Evolutionary conservation across 2,888 invertebrate species (phyloP).

Genomic region (Theristus sp.): DNA sequence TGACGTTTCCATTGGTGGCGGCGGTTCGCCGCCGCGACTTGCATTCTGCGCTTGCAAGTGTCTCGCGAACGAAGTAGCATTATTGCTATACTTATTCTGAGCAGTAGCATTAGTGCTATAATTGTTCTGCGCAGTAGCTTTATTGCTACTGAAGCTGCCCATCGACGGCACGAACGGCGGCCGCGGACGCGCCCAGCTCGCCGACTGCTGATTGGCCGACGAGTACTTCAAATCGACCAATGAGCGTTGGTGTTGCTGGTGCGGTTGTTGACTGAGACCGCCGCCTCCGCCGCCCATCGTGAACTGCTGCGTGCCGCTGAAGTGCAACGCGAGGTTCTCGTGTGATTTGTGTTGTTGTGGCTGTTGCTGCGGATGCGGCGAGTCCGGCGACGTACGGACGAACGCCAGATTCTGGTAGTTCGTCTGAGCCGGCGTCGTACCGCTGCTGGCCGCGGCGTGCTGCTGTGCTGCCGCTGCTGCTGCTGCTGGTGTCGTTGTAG

Average conservation of each 20-base stretch:
- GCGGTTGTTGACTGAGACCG: no score
- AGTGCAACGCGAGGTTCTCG: not conserved
- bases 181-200: not conserved
- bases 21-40: no score
- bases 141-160: no score
- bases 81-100: no score
- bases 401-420: slow-evolving; percentile 51
- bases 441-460: slow-evolving; percentile 57
- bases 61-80: no score
- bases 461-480: not conserved
- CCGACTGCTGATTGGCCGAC: not conserved
- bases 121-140: no score
- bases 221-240: not conserved
- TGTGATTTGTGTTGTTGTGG: not conserved
- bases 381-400: slow-evolving; percentile 79
- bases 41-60: no score
- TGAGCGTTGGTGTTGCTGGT: no score
- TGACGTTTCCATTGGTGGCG: not conserved
- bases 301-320: no score
- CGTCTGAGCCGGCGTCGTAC: slow-evolving; percentile 57
- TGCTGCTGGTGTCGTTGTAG: not conserved
- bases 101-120: no score
- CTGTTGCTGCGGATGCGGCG: no score
- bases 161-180: not conserved
- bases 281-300: no score